These are phyloP conservation scores for Platyura marginata DNA, from an alignment of 1,140 invertebrate genomes.

Conservation along the genomic window DNA sequence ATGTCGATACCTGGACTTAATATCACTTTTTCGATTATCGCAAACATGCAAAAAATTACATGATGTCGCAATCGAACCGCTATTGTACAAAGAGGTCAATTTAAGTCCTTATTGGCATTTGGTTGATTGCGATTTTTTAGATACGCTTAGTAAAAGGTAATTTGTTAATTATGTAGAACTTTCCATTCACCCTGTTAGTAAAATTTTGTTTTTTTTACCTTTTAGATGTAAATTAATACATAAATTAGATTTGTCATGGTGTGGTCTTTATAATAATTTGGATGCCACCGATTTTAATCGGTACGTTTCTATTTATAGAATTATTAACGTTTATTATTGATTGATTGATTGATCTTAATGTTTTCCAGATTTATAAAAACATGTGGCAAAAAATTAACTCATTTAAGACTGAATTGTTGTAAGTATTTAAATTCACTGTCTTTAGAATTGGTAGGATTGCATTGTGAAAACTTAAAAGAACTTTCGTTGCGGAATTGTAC, in stretches of 20 bases:
- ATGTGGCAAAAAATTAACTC: slow-evolving; percentile 43
- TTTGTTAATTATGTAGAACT: too few species aligned
- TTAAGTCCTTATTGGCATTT: slow-evolving; percentile 53
- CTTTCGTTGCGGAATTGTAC: slow-evolving; percentile 41
- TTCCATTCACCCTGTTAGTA: too few species aligned
- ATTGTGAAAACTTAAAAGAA: slow-evolving; percentile 50
- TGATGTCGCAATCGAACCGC: slow-evolving; percentile 50
- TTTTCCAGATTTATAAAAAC: slow-evolving; percentile 42
- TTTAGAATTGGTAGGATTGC: slow-evolving; percentile 37
- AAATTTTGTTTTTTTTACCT: too few species aligned
- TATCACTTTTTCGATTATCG: slow-evolving; percentile 52
- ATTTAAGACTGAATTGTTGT: slow-evolving; percentile 55
- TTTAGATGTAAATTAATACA: slow-evolving; percentile 46
- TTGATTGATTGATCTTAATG: slow-evolving; percentile 6
- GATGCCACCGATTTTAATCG: slow-evolving; percentile 32
- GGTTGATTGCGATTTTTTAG: slow-evolving; percentile 27
- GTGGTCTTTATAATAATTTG: slow-evolving; percentile 49
- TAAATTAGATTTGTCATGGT: slow-evolving; percentile 73
- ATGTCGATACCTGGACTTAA: slow-evolving; percentile 51
- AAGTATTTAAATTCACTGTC: slow-evolving; percentile 47
- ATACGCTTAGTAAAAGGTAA: slow-evolving; percentile 15
- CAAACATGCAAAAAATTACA: slow-evolving; percentile 58
- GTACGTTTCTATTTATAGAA: slow-evolving; percentile 25
- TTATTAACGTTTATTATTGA: not conserved
- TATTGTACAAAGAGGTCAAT: slow-evolving; percentile 61